Percentiles rank a stretch among this genome's conserved stretches.
These are phyloP conservation scores for Porphyrio hochstetteri DNA, from an alignment of 2,113 vertebrate species.

Conservation along the genomic window DNA sequence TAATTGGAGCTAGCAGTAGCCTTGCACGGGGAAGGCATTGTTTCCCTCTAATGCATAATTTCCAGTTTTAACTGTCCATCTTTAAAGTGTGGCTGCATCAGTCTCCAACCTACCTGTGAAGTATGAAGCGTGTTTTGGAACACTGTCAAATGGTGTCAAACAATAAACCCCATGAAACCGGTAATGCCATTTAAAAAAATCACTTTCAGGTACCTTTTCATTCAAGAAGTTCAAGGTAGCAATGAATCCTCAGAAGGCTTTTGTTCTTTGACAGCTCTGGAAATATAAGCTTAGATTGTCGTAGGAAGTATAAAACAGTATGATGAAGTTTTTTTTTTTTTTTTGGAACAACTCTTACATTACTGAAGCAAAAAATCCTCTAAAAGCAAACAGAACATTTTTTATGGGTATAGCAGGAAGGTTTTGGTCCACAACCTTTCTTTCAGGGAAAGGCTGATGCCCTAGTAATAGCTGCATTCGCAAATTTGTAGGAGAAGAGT, in stretches of 20 bases:
- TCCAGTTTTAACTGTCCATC: background rate
- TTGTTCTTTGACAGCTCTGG: background rate
- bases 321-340: background rate
- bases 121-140: background rate
- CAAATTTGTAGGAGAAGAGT: background rate
- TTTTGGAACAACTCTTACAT: background rate
- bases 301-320: background rate
- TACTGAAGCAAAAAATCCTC: background rate
- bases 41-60: background rate
- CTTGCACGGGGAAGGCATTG: background rate
- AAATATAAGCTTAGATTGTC: conserved; percentile 8
- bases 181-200: background rate
- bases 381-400: background rate
- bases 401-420: background rate
- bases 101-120: background rate
- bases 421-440: background rate
- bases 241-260: background rate
- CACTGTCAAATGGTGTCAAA: background rate
- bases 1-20: background rate
- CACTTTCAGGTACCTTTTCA: background rate
- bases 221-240: background rate
- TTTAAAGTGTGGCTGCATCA: background rate
- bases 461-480: background rate
- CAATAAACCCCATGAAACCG: background rate
- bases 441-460: background rate